These are phyloP conservation scores for Falco berigora DNA, from an alignment of 2,797 vertebrate species.

Conservation along the genomic window DNA sequence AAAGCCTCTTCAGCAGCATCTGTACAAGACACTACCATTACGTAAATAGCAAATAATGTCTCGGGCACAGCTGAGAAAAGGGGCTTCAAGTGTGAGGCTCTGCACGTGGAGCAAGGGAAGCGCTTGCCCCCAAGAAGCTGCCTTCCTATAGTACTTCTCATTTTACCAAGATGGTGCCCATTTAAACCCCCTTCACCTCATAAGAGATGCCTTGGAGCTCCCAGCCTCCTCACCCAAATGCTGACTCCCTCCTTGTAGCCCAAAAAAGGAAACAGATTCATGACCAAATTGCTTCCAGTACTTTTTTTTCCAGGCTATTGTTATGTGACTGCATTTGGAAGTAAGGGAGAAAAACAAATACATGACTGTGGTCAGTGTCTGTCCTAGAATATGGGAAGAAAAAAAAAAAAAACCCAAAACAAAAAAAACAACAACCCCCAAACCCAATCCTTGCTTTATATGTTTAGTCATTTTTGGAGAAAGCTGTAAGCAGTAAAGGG, in stretches of 20 bases:
- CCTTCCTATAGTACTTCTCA: neutral
- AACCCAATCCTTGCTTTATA: neutral
- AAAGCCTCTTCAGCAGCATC: neutral
- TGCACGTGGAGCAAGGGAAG: neutral
- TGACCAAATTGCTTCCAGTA: neutral
- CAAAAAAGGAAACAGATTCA: slow-evolving; percentile 60
- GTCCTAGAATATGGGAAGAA: neutral
- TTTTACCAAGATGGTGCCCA: neutral
- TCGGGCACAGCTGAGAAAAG: neutral
- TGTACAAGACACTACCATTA: neutral
- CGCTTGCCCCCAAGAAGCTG: neutral
- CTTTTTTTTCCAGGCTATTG: slow-evolving; percentile 44
- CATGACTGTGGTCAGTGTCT: slow-evolving; percentile 37
- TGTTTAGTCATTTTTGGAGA: slow-evolving; percentile 20
- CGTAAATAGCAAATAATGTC: neutral
- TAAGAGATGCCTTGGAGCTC: neutral
- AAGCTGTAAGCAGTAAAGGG: neutral
- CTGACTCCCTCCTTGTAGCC: neutral
- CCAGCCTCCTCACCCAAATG: neutral
- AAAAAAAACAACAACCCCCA: neutral
- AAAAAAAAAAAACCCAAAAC: neutral
- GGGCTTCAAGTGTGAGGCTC: neutral
- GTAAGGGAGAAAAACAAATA: slow-evolving; percentile 7
- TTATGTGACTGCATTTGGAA: slow-evolving; percentile 54
- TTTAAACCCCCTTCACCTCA: neutral